These are phyloP conservation scores for Drosophila maculinotata DNA, from an alignment of 2,888 invertebrate genomes.

Conservation along the genomic window DNA sequence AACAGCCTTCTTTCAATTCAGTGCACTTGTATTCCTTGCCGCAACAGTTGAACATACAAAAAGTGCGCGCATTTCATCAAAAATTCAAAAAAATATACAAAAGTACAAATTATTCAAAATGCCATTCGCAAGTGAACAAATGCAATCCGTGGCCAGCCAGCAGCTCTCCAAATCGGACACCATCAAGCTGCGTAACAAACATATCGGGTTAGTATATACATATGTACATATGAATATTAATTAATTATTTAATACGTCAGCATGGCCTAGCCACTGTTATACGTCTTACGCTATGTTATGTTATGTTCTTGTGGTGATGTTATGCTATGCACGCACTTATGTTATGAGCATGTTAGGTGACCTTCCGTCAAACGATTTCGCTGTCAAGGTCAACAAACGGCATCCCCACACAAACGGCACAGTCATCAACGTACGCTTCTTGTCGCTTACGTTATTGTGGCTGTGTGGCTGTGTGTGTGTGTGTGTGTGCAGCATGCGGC, in stretches of 20 bases:
- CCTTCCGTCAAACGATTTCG: conserved; percentile 65
- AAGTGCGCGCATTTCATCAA: conserved; percentile 21
- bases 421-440: conserved; percentile 43
- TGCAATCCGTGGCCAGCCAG: conserved; percentile 85
- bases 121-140: conserved; percentile 81
- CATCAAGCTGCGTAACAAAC: conserved; percentile 91
- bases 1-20: conserved; percentile 16
- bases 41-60: conserved; percentile 22
- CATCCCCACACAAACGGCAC: conserved; percentile 53
- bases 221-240: background rate
- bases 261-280: background rate
- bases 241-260: too few relatives aligned
- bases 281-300: conserved; percentile 4
- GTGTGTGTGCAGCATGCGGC: conserved; percentile 11
- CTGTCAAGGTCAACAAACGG: conserved; percentile 82
- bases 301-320: conserved; percentile 3
- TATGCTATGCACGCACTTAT: conserved; percentile 19
- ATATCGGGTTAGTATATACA: conserved; percentile 89
- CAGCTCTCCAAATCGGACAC: conserved; percentile 92
- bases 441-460: conserved; percentile 1
- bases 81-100: conserved; percentile 6
- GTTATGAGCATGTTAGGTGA: conserved; percentile 45
- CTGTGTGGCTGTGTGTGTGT: background rate
- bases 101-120: conserved; percentile 52
- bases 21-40: conserved; percentile 38